Evolutionary conservation across 2,797 vertebrate genomes (phyloP), one percentile per base, ranked within the genome.

Genomic region (Erithacus rubecula): DNA sequence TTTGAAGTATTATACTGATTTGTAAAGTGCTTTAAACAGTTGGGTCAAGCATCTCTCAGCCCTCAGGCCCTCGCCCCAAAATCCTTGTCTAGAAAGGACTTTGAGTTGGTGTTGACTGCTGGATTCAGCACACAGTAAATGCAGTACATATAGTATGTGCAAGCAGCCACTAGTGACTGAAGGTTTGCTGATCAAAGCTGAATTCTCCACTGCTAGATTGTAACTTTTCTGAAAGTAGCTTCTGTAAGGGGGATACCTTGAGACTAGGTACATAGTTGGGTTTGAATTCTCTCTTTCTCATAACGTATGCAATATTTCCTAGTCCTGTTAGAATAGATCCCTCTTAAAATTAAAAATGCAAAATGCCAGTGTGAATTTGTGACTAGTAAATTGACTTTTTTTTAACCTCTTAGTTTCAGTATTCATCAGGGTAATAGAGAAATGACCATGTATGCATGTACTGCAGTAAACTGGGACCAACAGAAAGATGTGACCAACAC

Each of bases 141-240:
- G 30, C 13, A 13, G 12, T 4, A 4, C 24, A 26, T 2, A 0
- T 1, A 53, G 16, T 15, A 36, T 11, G 7, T 39, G 18, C 22
- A 39, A 71, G 71, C 37, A 58, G 58, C 17, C 55, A 60, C 37
- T 13, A 41, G 46, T n/a, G 49, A 10, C 53, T 68, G 58, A 71
- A 71, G 49, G 36, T 58, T 46, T 46, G 62, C 26, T 49, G n/a
- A 60, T 21, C 17, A 56, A 41, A 87, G 56, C 64, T 56, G 52
- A 44, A 41, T 43, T 41, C 11, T 53, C 12, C 5, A 9, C 26
- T 83, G 51, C 51, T 30, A 49, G 18, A 44, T 41, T 39, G 4
- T 20, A 95, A 19, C 15, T 84, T 46, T 52, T n/a, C 46, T 92
- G 84, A 69, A 91, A 89, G 78, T 52, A 80, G 34, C 64, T 86